Percentiles rank a stretch among this genome's conserved stretches.
These are phyloP conservation scores for Gymnarchus niloticus DNA, from an alignment of 2,113 vertebrate genomes.

Conservation along the genomic window DNA sequence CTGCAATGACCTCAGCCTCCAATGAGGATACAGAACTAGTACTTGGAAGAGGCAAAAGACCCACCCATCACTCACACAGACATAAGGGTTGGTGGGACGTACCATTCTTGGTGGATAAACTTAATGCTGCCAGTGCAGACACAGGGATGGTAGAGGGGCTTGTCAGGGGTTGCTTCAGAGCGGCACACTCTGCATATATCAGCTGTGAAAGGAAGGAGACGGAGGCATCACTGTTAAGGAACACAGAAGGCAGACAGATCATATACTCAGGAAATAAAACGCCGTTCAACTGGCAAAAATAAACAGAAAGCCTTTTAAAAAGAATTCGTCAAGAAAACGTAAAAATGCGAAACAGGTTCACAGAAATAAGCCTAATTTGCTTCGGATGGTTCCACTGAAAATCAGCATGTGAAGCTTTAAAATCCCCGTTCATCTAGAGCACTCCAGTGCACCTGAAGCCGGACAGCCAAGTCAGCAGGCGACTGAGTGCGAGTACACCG, in stretches of 20 bases:
- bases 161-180: conserved; percentile 94
- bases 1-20: background rate
- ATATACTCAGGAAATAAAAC: background rate
- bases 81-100: conserved; percentile 45
- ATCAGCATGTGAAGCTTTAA: too few relatives aligned
- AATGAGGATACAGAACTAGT: background rate
- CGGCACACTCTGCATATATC: conserved; percentile 98
- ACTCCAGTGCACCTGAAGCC: background rate
- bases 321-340: background rate
- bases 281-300: background rate
- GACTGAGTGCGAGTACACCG: background rate
- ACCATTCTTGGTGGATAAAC: conserved; percentile 99
- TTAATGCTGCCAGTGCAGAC: conserved; percentile 99
- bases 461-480: too few relatives aligned
- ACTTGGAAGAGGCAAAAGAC: background rate
- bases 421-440: too few relatives aligned
- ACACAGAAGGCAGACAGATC: background rate
- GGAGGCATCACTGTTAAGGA: background rate
- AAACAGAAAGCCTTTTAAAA: background rate
- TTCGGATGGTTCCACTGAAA: background rate
- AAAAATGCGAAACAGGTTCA: background rate
- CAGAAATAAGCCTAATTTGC: background rate
- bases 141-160: conserved; percentile 94
- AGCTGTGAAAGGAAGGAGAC: conserved; percentile 52
- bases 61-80: background rate